Percentiles rank a stretch among this genome's conserved stretches.
These are phyloP conservation scores for Artibeus jamaicensis DNA, from an alignment of 2,797 vertebrate species.

Conservation along the genomic window DNA sequence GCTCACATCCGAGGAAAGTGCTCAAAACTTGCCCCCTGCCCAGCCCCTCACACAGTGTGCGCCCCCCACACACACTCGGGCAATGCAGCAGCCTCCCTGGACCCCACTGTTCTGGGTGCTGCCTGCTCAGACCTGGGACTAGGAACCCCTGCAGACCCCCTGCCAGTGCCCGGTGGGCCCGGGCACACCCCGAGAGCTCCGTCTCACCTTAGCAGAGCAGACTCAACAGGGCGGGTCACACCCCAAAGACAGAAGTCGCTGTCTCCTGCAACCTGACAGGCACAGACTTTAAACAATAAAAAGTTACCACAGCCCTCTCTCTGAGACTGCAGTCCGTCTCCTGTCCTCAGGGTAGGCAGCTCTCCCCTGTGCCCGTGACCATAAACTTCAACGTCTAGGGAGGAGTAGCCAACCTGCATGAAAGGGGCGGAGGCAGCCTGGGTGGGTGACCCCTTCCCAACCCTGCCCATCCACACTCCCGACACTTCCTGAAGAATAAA, in stretches of 20 bases:
- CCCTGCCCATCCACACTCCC: neutral
- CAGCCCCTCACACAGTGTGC: accelerated
- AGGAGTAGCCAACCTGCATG: neutral
- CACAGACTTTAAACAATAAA: neutral
- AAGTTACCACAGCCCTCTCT: neutral
- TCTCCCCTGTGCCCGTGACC: neutral
- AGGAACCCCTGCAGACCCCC: accelerated
- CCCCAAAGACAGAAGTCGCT: neutral
- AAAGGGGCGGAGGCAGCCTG: no score
- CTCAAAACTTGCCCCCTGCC: neutral
- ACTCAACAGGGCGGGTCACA: neutral
- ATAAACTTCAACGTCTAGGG: neutral
- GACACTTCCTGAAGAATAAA: neutral
- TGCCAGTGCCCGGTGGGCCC: neutral
- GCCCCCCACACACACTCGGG: neutral
- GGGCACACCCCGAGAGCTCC: neutral
- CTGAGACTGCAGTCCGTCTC: accelerated
- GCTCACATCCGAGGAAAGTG: neutral
- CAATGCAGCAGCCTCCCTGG: neutral
- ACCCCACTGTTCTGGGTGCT: accelerated
- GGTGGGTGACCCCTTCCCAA: accelerated
- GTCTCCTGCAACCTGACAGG: neutral
- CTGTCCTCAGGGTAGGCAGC: neutral
- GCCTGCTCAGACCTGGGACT: neutral
- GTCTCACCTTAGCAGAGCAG: neutral